Evolutionary conservation across 2,888 invertebrate species (phyloP), one percentile per base, ranked within the genome.

Genomic region (Patella pellucida): DNA sequence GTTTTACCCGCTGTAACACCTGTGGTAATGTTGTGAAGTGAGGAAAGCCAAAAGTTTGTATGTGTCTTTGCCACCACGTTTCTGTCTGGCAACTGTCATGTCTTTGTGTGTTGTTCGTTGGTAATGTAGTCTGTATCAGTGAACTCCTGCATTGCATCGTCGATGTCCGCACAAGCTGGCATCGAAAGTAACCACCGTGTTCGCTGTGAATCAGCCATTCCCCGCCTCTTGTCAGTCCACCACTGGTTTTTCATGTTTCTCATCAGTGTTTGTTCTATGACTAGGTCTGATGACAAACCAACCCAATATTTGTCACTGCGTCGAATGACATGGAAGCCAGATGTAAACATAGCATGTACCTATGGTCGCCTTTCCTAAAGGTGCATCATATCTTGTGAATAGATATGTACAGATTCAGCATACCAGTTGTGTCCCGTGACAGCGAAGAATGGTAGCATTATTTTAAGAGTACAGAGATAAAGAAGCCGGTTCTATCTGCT

Each of bases 121-220:
- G 72, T 72, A 15, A 56, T 71, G 69, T 71, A 68, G n/a, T 23
- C 71, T 12, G 73, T 62, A 9, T 68, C 41, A 15, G 70, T 74
- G n/a, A 79, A 68, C n/a, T 78, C 73, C 51, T 75, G 79, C 81
- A 80, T 76, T n/a, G 79, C 75, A 52, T 69, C 31, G 62, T 80
- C 80, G 12, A 81, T 72, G 19, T 78, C 76, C 50, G 76, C 76
- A 70, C 76, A 73, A 16, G 72, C 75, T 71, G 81, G 81, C 75
- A 78, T 78, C 52, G 79, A 80, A 23, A 80, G 52, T 27, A 81
- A 50, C 81, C 79, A 81, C 12, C 50, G 69, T n/a, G 72, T 23
- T 14, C 79, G 71, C 52, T 79, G 78, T n/a, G 11, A 16, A 54
- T 80, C 79, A 23, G 71, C 69, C 76, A 74, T 74, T 3, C 74